phyloP scores from a whole-genome alignment of 2,888 invertebrate species.

The Chrysolina americana region DNA sequence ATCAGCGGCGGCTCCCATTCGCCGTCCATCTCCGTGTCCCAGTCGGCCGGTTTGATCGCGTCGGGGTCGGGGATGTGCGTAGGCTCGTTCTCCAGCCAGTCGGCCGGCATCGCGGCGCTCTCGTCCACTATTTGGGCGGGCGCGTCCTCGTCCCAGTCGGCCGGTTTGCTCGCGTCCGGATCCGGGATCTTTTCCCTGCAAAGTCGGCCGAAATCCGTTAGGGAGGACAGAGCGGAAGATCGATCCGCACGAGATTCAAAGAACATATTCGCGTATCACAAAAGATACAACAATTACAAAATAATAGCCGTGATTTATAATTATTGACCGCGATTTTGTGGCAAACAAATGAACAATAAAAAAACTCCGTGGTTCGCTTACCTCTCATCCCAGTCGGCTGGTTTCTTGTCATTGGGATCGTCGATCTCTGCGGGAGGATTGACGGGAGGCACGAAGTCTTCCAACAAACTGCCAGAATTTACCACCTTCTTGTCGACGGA shows the following conservation, averaged over 20 bases:
- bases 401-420: slow-evolving; percentile 89
- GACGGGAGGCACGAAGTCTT: slow-evolving; percentile 93
- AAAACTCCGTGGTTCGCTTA: not conserved
- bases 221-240: not conserved
- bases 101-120: slow-evolving; percentile 86
- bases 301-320: too few relatives aligned
- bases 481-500: slow-evolving; percentile 87
- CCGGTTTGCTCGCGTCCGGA: slow-evolving; percentile 84
- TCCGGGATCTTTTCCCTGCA: slow-evolving; percentile 69
- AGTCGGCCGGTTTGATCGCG: slow-evolving; percentile 91
- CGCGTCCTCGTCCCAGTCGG: slow-evolving; percentile 97
- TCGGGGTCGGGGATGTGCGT: slow-evolving; percentile 89
- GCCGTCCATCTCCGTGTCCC: slow-evolving; percentile 90
- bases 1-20: slow-evolving; percentile 97
- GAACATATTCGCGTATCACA: not conserved
- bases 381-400: slow-evolving; percentile 94
- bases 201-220: not conserved
- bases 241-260: not conserved
- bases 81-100: slow-evolving; percentile 94
- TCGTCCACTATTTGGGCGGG: slow-evolving; percentile 92
- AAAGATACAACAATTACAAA: too few relatives aligned
- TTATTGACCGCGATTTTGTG: too few relatives aligned
- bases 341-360: not conserved
- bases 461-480: slow-evolving; percentile 88
- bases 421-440: slow-evolving; percentile 96